Conservation (phyloP, 2,797 vertebrate genomes). For the Sardinella longiceps region DNA sequence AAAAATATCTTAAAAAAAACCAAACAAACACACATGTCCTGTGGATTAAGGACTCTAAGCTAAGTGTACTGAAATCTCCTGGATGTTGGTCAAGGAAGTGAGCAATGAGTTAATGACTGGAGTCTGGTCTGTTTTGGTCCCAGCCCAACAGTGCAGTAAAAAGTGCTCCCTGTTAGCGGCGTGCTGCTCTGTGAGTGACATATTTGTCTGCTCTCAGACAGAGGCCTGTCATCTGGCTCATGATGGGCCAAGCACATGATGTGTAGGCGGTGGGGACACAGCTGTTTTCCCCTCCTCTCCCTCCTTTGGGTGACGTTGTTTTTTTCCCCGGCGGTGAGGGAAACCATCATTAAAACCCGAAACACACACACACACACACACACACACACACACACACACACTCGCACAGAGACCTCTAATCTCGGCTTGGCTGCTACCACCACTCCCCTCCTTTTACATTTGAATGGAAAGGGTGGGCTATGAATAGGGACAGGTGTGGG, state of each 20-base stretch:
- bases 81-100: neutral
- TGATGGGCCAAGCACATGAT: neutral
- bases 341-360: constrained; percentile 19
- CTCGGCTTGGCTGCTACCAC: neutral
- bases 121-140: neutral
- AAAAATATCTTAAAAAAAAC: too few species aligned
- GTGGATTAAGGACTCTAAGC: neutral
- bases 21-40: neutral
- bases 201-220: neutral
- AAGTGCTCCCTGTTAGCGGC: neutral
- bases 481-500: constrained; percentile 69
- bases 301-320: neutral
- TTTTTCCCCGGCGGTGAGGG: neutral
- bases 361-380: constrained; percentile 8
- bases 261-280: neutral
- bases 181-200: neutral
- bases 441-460: constrained; percentile 30
- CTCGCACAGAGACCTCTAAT: constrained; percentile 4
- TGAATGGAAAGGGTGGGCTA: constrained; percentile 55
- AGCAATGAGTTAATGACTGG: neutral
- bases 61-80: neutral
- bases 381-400: constrained; percentile 23
- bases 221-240: constrained; percentile 22
- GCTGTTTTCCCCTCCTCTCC: neutral
- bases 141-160: neutral